A percentile compares a stretch with the other conserved stretches of the same genome.
phyloP scores from a whole-genome alignment of 23 tunicate species.

The Botrylloides violaceus region DNA sequence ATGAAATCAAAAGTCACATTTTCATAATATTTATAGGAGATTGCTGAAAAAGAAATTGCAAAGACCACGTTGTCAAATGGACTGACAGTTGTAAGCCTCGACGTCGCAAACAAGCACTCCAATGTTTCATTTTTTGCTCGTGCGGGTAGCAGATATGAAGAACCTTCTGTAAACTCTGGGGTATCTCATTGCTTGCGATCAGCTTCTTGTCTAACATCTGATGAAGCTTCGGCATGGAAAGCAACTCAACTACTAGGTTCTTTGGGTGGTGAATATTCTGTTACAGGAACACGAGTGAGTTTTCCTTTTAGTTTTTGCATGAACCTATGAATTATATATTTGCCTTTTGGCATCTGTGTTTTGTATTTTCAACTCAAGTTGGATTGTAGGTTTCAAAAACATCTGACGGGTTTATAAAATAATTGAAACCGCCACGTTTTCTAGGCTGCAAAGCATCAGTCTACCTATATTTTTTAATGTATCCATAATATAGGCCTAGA shows the following conservation, averaged over 20 bases:
- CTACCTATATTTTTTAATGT: too few species aligned
- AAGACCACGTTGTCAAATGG: slow-evolving; percentile 36
- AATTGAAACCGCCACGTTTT: too few species aligned
- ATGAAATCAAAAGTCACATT: too few species aligned
- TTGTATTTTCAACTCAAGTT: too few species aligned
- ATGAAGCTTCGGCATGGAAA: slow-evolving; percentile 59
- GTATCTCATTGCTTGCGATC: slow-evolving; percentile 62
- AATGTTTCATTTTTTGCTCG: slow-evolving; percentile 34
- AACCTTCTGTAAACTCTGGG: slow-evolving; percentile 26
- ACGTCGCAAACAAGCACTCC: slow-evolving; percentile 25
- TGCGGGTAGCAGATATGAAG: slow-evolving; percentile 65
- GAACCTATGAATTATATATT: too few species aligned
- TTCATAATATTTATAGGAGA: neutral
- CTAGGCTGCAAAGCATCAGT: too few species aligned
- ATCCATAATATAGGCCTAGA: too few species aligned
- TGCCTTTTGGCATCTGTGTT: too few species aligned
- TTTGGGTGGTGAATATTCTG: slow-evolving; percentile 48
- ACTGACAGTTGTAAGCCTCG: slow-evolving; percentile 36
- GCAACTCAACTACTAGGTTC: slow-evolving; percentile 61
- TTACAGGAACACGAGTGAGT: slow-evolving; percentile 25
- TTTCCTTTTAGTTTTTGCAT: too few species aligned
- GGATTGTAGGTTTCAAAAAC: too few species aligned
- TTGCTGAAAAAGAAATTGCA: neutral
- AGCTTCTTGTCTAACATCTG: slow-evolving; percentile 32
- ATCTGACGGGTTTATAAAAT: too few species aligned